Percentiles rank a stretch among this genome's conserved stretches.
Conservation (phyloP, 1,140 invertebrate genomes). For the Platyura marginata region DNA sequence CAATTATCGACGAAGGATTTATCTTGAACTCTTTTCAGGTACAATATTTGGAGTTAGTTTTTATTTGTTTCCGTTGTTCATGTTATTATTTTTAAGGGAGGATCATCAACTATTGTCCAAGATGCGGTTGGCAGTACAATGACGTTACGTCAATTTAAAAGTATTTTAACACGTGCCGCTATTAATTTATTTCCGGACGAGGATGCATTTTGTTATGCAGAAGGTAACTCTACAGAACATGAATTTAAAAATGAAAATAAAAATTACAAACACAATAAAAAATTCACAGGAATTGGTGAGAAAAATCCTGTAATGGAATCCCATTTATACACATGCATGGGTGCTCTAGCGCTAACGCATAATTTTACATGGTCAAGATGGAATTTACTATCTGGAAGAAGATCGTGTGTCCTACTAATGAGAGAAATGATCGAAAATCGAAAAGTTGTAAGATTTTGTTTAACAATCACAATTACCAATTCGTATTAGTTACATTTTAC, state of each 20-base stretch:
- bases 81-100: constrained; percentile 7
- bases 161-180: constrained; percentile 29
- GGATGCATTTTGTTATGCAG: constrained; percentile 68
- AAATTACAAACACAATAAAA: background rate
- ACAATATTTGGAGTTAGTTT: background rate
- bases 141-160: constrained; percentile 15
- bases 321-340: constrained; percentile 69
- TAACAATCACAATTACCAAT: background rate
- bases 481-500: background rate
- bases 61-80: background rate
- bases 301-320: constrained; percentile 60
- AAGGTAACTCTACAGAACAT: constrained; percentile 20
- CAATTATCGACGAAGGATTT: constrained; percentile 31
- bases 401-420: constrained; percentile 53
- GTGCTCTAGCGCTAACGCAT: constrained; percentile 48
- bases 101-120: constrained; percentile 15
- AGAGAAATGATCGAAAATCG: constrained; percentile 43
- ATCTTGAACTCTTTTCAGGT: constrained; percentile 18
- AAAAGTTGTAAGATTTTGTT: constrained; percentile 26
- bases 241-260: background rate
- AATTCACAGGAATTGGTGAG: constrained; percentile 30
- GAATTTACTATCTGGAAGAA: constrained; percentile 46
- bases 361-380: constrained; percentile 80
- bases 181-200: constrained; percentile 78
- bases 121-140: constrained; percentile 19